These are phyloP conservation scores for Otolemur crassicaudatus DNA, from an alignment of 2,797 vertebrate genomes.

Conservation along the genomic window DNA sequence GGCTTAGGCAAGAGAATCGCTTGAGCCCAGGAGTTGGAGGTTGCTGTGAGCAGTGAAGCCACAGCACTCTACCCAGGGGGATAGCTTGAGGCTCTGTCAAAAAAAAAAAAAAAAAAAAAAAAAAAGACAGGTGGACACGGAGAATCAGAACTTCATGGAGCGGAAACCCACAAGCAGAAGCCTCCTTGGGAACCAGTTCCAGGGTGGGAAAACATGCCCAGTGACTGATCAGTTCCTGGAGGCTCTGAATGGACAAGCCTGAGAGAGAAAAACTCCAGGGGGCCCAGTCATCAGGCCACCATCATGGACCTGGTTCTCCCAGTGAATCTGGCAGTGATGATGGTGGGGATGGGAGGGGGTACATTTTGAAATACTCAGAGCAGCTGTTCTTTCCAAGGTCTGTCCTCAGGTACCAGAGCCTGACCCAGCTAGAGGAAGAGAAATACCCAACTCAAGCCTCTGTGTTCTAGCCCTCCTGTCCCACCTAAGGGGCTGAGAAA, in stretches of 20 bases:
- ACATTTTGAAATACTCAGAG: not conserved
- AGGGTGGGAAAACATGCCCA: accelerated
- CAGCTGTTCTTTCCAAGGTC: not conserved
- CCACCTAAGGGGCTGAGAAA: not conserved
- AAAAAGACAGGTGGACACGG: not conserved
- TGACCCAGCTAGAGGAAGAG: not conserved
- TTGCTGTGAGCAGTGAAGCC: too few relatives aligned
- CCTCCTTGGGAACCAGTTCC: not conserved
- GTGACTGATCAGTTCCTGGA: accelerated
- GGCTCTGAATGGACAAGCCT: not conserved
- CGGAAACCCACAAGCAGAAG: not conserved
- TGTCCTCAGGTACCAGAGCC: not conserved
- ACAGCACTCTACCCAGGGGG: too few relatives aligned
- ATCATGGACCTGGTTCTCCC: not conserved
- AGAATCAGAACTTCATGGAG: not conserved
- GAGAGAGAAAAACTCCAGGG: not conserved
- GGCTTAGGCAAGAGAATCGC: too few relatives aligned
- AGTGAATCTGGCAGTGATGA: not conserved
- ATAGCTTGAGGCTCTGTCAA: too few relatives aligned
- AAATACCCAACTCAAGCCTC: not conserved
- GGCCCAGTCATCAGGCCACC: not conserved
- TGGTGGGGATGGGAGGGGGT: not conserved
- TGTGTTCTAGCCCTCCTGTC: not conserved
- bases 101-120: too few relatives aligned
- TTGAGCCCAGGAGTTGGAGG: too few relatives aligned